Percentiles rank a stretch among this genome's conserved stretches.
phyloP scores from a whole-genome alignment of 2,113 vertebrate genomes.

The Atrichornis clamosus region DNA sequence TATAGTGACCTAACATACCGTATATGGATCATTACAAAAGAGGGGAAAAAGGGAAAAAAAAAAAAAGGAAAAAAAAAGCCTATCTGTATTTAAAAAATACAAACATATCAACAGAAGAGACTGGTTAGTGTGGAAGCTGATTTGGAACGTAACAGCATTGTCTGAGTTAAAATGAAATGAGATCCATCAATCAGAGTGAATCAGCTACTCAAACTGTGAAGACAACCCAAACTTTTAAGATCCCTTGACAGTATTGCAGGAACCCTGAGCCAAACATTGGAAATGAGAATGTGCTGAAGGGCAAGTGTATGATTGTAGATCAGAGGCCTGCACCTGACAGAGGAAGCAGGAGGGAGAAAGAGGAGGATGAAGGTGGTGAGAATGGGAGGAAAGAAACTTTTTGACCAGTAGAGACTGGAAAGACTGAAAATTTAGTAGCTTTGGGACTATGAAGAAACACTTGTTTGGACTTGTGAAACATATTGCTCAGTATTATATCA shows the following conservation, averaged over 20 bases:
- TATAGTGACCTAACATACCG: conserved; percentile 47
- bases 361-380: neutral
- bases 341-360: neutral
- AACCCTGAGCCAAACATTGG: conserved; percentile 64
- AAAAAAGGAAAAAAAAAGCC: neutral
- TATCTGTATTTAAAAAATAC: conserved; percentile 71
- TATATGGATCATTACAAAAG: conserved; percentile 45
- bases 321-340: conserved; percentile 27
- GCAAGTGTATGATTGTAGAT: conserved; percentile 38
- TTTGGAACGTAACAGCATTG: neutral
- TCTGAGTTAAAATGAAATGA: neutral
- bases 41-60: neutral
- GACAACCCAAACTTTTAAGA: conserved; percentile 51
- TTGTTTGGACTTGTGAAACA: conserved; percentile 45
- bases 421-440: conserved; percentile 32
- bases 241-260: conserved; percentile 53
- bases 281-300: conserved; percentile 66
- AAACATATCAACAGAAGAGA: conserved; percentile 58
- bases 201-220: conserved; percentile 75
- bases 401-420: neutral
- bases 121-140: neutral
- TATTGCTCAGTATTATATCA: conserved; percentile 69
- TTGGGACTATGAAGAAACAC: conserved; percentile 57
- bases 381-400: neutral
- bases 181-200: conserved; percentile 17